Percentiles rank a stretch among this genome's conserved stretches.
Conservation (phyloP, 2,888 invertebrate genomes). For the Lasioglossum pauxillum region DNA sequence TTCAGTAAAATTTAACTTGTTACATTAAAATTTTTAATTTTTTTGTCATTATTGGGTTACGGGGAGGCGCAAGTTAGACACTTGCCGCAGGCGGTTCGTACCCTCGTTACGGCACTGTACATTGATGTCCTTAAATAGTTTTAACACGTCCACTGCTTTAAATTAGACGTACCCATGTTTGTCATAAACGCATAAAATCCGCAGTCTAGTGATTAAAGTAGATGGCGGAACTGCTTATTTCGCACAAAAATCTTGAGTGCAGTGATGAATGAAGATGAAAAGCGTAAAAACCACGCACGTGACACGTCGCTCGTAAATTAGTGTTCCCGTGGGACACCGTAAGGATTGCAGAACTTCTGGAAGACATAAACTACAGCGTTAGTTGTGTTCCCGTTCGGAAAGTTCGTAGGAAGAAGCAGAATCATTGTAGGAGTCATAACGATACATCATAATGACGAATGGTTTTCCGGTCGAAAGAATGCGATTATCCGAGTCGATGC, state of each 20-base stretch:
- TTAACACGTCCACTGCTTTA: too few relatives aligned
- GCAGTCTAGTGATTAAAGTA: too few relatives aligned
- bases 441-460: conserved; percentile 35
- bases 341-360: background rate
- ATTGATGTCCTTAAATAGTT: too few relatives aligned
- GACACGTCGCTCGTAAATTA: background rate
- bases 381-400: background rate
- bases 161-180: too few relatives aligned
- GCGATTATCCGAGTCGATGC: background rate
- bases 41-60: too few relatives aligned
- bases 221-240: background rate
- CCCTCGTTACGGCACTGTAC: too few relatives aligned
- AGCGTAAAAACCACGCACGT: background rate
- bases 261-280: background rate
- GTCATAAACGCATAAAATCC: too few relatives aligned
- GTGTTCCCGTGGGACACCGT: background rate
- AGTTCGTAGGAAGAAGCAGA: background rate
- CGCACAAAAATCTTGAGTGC: background rate
- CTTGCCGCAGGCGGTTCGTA: too few relatives aligned
- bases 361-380: background rate
- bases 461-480: background rate
- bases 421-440: conserved; percentile 21
- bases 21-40: too few relatives aligned
- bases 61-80: too few relatives aligned
- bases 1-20: too few relatives aligned